Conservation (phyloP, 2,888 invertebrate genomes). For the Tanypteryx hageni region DNA sequence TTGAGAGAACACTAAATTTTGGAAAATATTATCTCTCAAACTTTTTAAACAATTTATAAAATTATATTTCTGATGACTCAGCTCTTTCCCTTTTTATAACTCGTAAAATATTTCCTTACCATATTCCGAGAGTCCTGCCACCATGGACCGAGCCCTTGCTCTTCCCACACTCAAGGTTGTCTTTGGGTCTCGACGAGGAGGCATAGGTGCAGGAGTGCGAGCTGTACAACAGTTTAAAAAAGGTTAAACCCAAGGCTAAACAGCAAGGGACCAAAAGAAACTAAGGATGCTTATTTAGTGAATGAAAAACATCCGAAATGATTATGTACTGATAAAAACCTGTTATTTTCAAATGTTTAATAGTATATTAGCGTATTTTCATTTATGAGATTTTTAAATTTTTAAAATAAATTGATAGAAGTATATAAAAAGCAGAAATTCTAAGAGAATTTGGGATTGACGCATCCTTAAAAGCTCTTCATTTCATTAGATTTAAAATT, state of each 20-base stretch:
- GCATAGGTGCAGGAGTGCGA: constrained; percentile 90
- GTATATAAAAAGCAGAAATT: too few species aligned
- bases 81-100: too few species aligned
- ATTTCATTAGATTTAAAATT: neutral
- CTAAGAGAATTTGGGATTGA: too few species aligned
- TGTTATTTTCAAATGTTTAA: neutral
- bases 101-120: constrained; percentile 75
- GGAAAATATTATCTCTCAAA: too few species aligned
- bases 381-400: neutral
- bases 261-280: neutral
- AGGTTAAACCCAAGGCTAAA: neutral
- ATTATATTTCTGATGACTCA: too few species aligned
- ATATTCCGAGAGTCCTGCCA: constrained; percentile 82
- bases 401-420: too few species aligned
- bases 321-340: neutral
- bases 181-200: constrained; percentile 95
- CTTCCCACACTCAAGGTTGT: constrained; percentile 96
- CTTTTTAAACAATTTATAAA: too few species aligned
- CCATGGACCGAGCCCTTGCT: constrained; percentile 94
- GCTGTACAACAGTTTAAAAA: constrained; percentile 70
- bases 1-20: too few species aligned
- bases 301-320: neutral
- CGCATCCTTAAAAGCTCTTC: neutral
- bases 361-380: neutral
- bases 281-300: neutral